These are phyloP conservation scores for Latheticus oryzae DNA, from an alignment of 2,888 invertebrate species.

Conservation along the genomic window DNA sequence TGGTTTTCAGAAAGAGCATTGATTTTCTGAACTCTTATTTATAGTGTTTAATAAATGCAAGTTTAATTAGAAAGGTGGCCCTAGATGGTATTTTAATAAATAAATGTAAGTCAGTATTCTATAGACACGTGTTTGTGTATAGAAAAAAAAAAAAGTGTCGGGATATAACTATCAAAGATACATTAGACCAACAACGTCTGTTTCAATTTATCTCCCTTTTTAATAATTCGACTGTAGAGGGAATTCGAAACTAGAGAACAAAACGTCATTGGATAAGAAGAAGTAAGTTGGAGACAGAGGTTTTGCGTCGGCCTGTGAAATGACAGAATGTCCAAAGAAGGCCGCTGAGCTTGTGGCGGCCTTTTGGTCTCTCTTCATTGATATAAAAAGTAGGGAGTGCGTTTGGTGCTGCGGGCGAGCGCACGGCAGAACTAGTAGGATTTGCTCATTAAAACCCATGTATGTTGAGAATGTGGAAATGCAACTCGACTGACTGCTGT, in stretches of 20 bases:
- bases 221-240: slow-evolving; percentile 50
- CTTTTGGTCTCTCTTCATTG: slow-evolving; percentile 56
- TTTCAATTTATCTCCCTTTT: slow-evolving; percentile 50
- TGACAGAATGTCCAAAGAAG: slow-evolving; percentile 52
- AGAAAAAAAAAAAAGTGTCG: neutral
- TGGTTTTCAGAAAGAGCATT: slow-evolving; percentile 66
- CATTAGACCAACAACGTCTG: slow-evolving; percentile 44
- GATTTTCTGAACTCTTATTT: slow-evolving; percentile 64
- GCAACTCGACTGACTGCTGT: slow-evolving; percentile 62
- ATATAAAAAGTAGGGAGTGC: slow-evolving; percentile 60
- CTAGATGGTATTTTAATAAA: slow-evolving; percentile 42
- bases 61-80: slow-evolving; percentile 57
- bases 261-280: slow-evolving; percentile 41
- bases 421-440: slow-evolving; percentile 53
- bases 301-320: slow-evolving; percentile 48
- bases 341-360: slow-evolving; percentile 50
- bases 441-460: slow-evolving; percentile 65
- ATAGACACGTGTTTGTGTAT: neutral
- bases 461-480: slow-evolving; percentile 66
- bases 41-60: slow-evolving; percentile 61
- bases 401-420: slow-evolving; percentile 49
- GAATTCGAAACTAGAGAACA: slow-evolving; percentile 39
- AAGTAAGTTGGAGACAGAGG: slow-evolving; percentile 44
- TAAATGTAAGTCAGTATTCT: slow-evolving; percentile 20
- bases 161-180: slow-evolving; percentile 40